Percentiles rank a stretch among this genome's conserved stretches.
Conservation (phyloP, 2,113 vertebrate species). For the Nerophis ophidion region DNA sequence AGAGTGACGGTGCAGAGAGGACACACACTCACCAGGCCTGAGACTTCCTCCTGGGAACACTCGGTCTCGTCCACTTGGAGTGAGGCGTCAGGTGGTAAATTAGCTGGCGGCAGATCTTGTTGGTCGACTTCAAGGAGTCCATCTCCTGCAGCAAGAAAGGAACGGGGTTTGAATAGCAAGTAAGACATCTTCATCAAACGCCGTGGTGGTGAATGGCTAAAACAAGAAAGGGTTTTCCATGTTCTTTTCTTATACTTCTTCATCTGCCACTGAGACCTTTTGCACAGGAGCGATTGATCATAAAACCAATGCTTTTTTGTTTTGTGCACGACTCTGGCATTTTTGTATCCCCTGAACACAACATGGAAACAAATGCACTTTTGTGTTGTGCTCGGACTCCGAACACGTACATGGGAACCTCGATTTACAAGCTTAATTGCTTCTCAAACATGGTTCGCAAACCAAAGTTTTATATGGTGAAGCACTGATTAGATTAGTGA, state of each 20-base stretch:
- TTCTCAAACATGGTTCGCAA: too few species aligned
- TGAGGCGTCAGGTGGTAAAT: constrained; percentile 87
- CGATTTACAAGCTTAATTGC: too few species aligned
- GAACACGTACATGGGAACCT: too few species aligned
- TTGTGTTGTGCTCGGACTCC: too few species aligned
- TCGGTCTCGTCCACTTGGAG: constrained; percentile 75
- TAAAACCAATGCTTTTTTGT: too few species aligned
- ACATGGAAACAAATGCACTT: too few species aligned
- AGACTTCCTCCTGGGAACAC: constrained; percentile 75
- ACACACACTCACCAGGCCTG: constrained; percentile 76
- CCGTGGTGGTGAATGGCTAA: neutral
- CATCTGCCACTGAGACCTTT: neutral
- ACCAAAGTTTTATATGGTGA: too few species aligned
- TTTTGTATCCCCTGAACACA: too few species aligned
- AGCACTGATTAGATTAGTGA: too few species aligned
- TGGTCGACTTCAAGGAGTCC: constrained; percentile 78
- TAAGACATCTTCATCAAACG: neutral
- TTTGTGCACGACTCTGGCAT: too few species aligned
- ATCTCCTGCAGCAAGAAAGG: constrained; percentile 67
- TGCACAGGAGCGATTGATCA: too few species aligned
- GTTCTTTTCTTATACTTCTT: neutral
- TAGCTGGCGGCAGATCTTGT: constrained; percentile 86
- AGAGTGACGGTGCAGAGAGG: constrained; percentile 12
- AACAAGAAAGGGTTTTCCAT: neutral
- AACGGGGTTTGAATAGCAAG: neutral